A percentile compares a stretch with the other conserved stretches of the same genome.
phyloP scores from a whole-genome alignment of 2,797 vertebrate genomes.

The Labeo calbasu region DNA sequence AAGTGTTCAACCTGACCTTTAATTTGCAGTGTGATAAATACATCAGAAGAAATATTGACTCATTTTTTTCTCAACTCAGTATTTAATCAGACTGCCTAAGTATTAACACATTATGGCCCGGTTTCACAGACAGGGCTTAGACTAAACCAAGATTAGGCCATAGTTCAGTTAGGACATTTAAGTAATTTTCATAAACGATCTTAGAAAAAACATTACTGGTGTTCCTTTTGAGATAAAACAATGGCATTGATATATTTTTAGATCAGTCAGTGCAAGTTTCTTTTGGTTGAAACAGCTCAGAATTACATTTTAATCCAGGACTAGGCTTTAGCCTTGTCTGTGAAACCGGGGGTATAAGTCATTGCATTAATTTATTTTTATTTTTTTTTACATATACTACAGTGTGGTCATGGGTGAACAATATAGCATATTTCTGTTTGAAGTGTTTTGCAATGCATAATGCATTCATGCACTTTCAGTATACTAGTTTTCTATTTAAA shows the following conservation, averaged over 20 bases:
- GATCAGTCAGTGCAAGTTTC: too few species aligned
- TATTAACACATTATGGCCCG: too few species aligned
- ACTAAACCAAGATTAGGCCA: too few species aligned
- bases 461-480: not conserved
- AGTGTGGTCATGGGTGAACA: not conserved
- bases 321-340: too few species aligned
- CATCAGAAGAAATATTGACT: not conserved
- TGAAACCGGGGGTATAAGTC: not conserved
- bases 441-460: not conserved
- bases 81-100: not conserved
- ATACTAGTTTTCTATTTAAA: not conserved
- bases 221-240: too few species aligned
- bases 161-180: too few species aligned
- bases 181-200: too few species aligned
- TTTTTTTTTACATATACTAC: not conserved
- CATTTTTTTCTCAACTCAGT: not conserved
- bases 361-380: not conserved
- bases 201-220: too few species aligned
- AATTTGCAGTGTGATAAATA: not conserved
- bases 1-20: constrained; percentile 4
- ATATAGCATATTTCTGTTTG: not conserved
- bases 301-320: too few species aligned
- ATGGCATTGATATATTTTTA: too few species aligned
- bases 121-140: too few species aligned
- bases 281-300: too few species aligned